Conservation (phyloP, 2,888 invertebrate species). For the Tachina fera region DNA sequence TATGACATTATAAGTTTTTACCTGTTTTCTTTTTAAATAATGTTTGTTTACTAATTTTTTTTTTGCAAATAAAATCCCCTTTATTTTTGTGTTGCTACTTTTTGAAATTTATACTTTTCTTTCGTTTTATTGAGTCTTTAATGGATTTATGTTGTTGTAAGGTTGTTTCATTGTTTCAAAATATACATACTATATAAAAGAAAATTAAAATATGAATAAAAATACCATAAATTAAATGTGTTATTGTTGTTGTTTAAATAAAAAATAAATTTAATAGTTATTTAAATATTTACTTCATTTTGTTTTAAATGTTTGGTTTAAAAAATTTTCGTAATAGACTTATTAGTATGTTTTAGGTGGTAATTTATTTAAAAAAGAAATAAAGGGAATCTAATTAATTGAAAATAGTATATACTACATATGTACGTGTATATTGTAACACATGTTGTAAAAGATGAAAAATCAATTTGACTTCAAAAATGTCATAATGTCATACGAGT, state of each 20-base stretch:
- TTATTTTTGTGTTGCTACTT: conserved; percentile 47
- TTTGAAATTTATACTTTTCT: conserved; percentile 6
- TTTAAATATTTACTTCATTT: conserved; percentile 27
- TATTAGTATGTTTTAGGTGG: conserved; percentile 70
- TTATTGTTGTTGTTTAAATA: conserved; percentile 61
- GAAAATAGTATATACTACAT: neutral
- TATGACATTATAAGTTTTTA: conserved; percentile 14
- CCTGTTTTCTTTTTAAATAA: neutral
- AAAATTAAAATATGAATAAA: conserved; percentile 22
- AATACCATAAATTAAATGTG: conserved; percentile 55
- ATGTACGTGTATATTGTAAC: conserved; percentile 19
- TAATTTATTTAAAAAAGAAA: conserved; percentile 35
- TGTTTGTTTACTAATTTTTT: neutral
- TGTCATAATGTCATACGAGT: conserved; percentile 7
- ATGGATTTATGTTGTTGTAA: conserved; percentile 69
- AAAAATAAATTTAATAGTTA: conserved; percentile 36
- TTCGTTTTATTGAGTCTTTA: conserved; percentile 41
- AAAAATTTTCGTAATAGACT: conserved; percentile 29
- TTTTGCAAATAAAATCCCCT: conserved; percentile 46
- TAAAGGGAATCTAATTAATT: conserved; percentile 18
- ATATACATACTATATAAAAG: conserved; percentile 24
- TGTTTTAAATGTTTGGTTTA: conserved; percentile 24
- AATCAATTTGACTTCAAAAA: conserved; percentile 9
- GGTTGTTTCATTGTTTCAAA: conserved; percentile 63
- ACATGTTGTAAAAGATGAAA: conserved; percentile 66